Base-by-base conservation (phyloP, 1,140 invertebrate species). In the Onthophagus taurus region DNA sequence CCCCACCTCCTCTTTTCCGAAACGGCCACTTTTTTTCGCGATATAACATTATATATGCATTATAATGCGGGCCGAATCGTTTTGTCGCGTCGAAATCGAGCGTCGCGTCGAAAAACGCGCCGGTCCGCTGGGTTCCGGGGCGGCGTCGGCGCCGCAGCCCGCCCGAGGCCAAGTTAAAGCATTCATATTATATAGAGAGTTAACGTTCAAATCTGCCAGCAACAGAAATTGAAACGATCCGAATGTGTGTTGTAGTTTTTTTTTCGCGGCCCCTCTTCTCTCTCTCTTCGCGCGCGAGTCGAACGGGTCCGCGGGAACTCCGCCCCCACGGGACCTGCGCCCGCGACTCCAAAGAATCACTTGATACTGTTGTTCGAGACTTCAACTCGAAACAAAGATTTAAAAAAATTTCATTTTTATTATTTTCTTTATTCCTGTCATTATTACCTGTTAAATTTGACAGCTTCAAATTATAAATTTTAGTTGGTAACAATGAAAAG, bases 141-240 rank as follows among this genome's bases (percentile, higher is more conserved):
- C 23, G 23, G 23, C 23, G 23, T 26, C 23, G 23, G 23, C 6
- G 6, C 6, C 6, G n/a, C 23, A n/a, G n/a, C 6, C 23, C n/a
- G 23, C 44, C 48, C 52, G 44, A 21, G 58, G 44, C 44, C 51
- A 61, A 61, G 58, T 60, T 61, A 59, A 60, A 61, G 59, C 59
- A 61, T 61, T 61, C 58, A 61, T 61, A 61, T 61, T 61, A 61
- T 61, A 61, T 61, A 61, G 59, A 58, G 58, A 61, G 58, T 60
- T 61, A 60, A 59, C 59, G 58, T 61, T 60, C 58, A 59, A 61
- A 61, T 60, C 58, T 61, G 59, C 58, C 59, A 61, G 39, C 47
- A 59, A 59, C 59, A 61, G 59, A 61, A 61, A 61, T 61, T 61
- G 59, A 60, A 61, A 57, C 59, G 54, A 60, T 52, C 55, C 58